phyloP scores from a whole-genome alignment of 35 echinoderm and acorn worm genomes.

The Stichopus chloronotus region DNA sequence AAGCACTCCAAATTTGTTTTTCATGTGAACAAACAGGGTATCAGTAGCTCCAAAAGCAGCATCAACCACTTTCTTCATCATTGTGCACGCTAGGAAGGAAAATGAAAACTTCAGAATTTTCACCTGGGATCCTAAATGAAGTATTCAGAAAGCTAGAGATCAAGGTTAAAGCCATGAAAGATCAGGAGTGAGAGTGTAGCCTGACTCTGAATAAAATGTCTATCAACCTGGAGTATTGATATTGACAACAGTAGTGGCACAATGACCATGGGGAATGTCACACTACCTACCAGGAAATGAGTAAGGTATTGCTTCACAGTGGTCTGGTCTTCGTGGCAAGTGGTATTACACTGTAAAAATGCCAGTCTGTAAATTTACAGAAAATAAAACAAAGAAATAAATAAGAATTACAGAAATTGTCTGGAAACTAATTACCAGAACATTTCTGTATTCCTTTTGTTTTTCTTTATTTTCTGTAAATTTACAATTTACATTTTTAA shows the following conservation, averaged over 20 bases:
- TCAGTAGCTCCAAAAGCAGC: conserved; percentile 2
- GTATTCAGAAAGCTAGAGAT: conserved; percentile 50
- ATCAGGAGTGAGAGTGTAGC: conserved; percentile 60
- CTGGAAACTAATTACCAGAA: too few species aligned
- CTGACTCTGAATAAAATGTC: conserved; percentile 68
- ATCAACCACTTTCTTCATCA: conserved; percentile 48
- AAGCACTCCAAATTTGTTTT: neutral
- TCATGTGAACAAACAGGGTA: conserved; percentile 26
- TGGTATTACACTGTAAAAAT: neutral
- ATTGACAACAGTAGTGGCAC: conserved; percentile 7
- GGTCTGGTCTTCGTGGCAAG: conserved; percentile 59
- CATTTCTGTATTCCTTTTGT: too few species aligned
- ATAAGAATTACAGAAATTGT: too few species aligned
- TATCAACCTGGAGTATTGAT: conserved; percentile 51
- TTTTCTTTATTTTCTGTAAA: too few species aligned
- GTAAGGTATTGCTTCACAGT: conserved; percentile 50
- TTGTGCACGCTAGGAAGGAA: conserved; percentile 24
- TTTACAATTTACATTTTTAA: too few species aligned
- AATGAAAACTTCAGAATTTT: conserved; percentile 41
- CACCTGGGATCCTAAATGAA: conserved; percentile 52
- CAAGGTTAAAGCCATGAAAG: conserved; percentile 44
- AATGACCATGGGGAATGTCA: conserved; percentile 7
- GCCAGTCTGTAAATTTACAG: too few species aligned
- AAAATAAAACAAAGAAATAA: too few species aligned
- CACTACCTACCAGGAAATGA: conserved; percentile 11